These are phyloP conservation scores for Copsychus sechellarum DNA, from an alignment of 2,113 vertebrate genomes.

Conservation along the genomic window DNA sequence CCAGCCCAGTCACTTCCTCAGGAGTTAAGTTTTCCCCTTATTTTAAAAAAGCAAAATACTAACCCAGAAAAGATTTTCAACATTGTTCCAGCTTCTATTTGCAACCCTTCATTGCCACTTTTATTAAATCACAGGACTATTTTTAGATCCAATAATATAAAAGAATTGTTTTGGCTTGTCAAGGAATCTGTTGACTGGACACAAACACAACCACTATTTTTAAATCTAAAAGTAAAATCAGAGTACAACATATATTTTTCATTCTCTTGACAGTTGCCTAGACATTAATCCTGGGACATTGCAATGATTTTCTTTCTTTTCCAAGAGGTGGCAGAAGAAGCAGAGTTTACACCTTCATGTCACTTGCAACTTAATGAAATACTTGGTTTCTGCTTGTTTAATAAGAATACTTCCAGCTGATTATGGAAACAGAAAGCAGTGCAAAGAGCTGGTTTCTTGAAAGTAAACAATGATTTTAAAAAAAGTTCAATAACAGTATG, in stretches of 20 bases:
- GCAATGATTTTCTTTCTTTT: background rate
- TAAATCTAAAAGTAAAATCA: conserved; percentile 5
- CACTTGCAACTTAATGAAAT: background rate
- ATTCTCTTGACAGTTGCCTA: background rate
- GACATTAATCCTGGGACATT: background rate
- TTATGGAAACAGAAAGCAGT: background rate
- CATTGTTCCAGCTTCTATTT: background rate
- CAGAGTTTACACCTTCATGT: background rate
- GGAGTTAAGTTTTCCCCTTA: background rate
- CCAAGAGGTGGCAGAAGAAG: background rate
- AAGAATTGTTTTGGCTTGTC: background rate
- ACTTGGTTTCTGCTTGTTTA: background rate
- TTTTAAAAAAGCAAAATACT: background rate
- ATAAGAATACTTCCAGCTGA: background rate
- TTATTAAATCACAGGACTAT: background rate
- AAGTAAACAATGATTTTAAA: background rate
- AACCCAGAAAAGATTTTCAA: background rate
- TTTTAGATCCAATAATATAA: background rate
- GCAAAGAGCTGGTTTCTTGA: background rate
- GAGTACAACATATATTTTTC: background rate
- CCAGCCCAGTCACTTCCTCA: background rate
- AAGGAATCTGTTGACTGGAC: background rate
- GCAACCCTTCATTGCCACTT: background rate
- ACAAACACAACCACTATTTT: background rate
- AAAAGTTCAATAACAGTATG: background rate